Evolutionary conservation across 1,140 invertebrate genomes (phyloP), one percentile per base, ranked within the genome.

Genomic region (Sycobia sp.): DNA sequence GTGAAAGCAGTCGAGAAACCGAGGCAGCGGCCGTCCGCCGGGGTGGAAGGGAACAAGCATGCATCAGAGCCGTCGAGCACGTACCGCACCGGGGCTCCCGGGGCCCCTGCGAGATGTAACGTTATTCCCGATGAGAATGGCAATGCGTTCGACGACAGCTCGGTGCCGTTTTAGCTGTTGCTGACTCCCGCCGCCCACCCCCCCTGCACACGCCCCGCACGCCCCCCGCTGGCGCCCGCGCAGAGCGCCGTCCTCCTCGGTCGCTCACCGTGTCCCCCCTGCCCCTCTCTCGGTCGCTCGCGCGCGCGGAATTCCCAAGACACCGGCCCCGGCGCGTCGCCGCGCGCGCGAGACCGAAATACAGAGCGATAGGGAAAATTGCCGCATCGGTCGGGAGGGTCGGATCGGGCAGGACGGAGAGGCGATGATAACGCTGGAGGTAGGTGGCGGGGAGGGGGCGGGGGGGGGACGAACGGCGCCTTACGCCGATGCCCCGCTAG

Each of bases 121-220:
- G 67, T 72, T 72, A 73, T 76, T 73, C 66, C 62, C 67, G 69
- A 70, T 69, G 67, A 69, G 62, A 72, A 72, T 69, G 63, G 66
- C 68, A 71, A 70, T 70, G 70, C 65, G 55, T 74, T 70, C 64
- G 69, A 71, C 61, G 51, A 65, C 54, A 56, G 47, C 25, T 27
- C n/a, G n/a, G n/a, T n/a, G n/a, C n/a, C n/a, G n/a, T n/a, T n/a
- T n/a, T n/a, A n/a, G n/a, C n/a, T n/a, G n/a, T n/a, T n/a, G n/a
- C n/a, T n/a, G n/a, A n/a, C n/a, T n/a, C n/a, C n/a, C n/a, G n/a
- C n/a, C n/a, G n/a, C n/a, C n/a, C n/a, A n/a, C 9, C 9, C 39
- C 36, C 23, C n/a, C 56, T 22, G 22, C 22, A 29, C 34, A 25
- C 29, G 20, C 25, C 18, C 25, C 43, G 20, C 2, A 39, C 23